Conservation (phyloP, 1,140 invertebrate species). For the Drosophila pseudoananassae region DNA sequence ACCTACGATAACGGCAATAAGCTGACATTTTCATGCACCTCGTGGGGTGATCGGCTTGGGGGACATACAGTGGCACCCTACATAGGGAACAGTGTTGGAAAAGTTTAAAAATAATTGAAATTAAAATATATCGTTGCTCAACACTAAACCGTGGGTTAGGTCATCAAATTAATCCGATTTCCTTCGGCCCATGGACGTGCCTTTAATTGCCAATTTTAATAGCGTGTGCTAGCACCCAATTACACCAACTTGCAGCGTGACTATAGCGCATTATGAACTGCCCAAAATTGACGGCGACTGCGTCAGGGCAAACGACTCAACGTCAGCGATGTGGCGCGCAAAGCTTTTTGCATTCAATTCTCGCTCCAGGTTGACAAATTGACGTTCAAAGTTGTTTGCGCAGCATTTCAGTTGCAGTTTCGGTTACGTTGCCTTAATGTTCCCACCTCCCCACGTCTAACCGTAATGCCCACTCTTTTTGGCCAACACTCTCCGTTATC, state of each 20-base stretch:
- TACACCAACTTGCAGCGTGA: slow-evolving; percentile 42
- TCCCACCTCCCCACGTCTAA: slow-evolving; percentile 5
- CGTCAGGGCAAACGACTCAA: slow-evolving; percentile 56
- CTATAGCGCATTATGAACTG: slow-evolving; percentile 41
- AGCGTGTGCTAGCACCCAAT: slow-evolving; percentile 51
- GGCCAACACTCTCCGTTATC: slow-evolving; percentile 15
- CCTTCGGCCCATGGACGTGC: slow-evolving; percentile 9
- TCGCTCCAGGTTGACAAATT: slow-evolving; percentile 80
- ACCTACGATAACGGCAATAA: slow-evolving; percentile 80
- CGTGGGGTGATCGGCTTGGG: slow-evolving; percentile 3
- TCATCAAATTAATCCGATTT: neutral
- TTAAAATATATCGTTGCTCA: neutral
- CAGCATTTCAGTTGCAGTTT: slow-evolving; percentile 80
- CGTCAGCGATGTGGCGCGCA: slow-evolving; percentile 55
- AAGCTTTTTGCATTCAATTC: slow-evolving; percentile 80
- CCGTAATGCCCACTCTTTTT: slow-evolving; percentile 1
- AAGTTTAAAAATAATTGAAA: neutral
- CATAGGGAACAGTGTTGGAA: neutral
- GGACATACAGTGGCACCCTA: slow-evolving; percentile 15
- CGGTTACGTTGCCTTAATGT: slow-evolving; percentile 58
- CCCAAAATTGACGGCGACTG: slow-evolving; percentile 65
- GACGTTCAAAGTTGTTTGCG: slow-evolving; percentile 82
- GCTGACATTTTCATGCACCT: slow-evolving; percentile 56
- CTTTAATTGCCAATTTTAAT: slow-evolving; percentile 28
- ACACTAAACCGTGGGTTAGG: neutral